Evolutionary conservation across 2,113 vertebrate genomes (phyloP), one percentile per base, ranked within the genome.

Genomic region (Pithys albifrons): DNA sequence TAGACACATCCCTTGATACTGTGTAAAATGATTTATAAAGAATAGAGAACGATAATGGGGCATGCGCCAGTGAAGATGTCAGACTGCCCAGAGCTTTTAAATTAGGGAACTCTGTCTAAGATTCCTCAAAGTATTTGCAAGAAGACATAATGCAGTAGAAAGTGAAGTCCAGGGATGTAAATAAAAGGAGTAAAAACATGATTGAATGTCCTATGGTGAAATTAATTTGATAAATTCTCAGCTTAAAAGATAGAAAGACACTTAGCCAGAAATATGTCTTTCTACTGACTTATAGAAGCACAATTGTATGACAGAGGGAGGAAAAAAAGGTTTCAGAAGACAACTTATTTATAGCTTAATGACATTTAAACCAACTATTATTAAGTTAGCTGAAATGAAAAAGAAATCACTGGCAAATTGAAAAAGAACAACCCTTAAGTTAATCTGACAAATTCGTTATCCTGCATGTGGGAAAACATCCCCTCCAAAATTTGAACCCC

Each of bases 361-460:
- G 2, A 93, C 78, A 79, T 83, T 85, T 77, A 90, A 88, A 88
- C 23, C 54, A 80, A 83, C 82, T 62, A 77, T 76, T 95, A 95
- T 79, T 97, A 85, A 80, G 75, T 86, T 91, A 95, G 85, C 64
- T 76, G 59, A 94, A 95, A 77, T 66, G 39, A 93, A 85, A 93
- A 94, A 95, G 85, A 90, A 92, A 91, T 91, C 57, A 89, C 54
- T 85, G 37, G 46, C 54, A 94, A 93, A 94, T 49, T 94, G 92
- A 58, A 88, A 75, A 95, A 88, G 71, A 94, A 80, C 58, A 79
- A 66, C 58, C 85, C 85, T 88, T 88, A 73, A 82, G 82, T 97
- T 88, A 94, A 85, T 91, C 84, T 79, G 90, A 79, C 90, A 79
- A 82, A 91, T 85, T 41, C 83, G 67, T 91, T 95, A 77, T 85